Conservation (phyloP, 2,797 vertebrate species). For the Tragopan temminckii region DNA sequence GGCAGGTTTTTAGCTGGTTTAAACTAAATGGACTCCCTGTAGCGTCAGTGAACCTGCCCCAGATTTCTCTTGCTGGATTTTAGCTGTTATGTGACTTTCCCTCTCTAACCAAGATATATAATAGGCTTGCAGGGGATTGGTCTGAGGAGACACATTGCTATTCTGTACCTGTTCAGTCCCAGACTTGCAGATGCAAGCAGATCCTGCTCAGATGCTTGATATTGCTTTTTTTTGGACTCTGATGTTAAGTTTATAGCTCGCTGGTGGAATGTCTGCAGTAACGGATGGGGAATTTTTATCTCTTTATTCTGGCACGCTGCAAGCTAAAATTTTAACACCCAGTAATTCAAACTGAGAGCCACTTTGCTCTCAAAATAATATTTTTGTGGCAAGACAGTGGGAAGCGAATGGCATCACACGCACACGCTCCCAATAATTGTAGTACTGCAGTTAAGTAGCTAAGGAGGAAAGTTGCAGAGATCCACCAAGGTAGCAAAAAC, state of each 20-base stretch:
- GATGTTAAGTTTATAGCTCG: background rate
- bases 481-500: background rate
- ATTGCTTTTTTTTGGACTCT: background rate
- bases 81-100: background rate
- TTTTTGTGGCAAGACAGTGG: background rate
- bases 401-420: background rate
- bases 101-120: background rate
- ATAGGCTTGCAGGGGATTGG: background rate
- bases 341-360: background rate
- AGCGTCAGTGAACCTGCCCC: background rate
- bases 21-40: background rate
- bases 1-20: constrained; percentile 1
- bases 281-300: background rate
- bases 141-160: background rate
- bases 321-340: background rate
- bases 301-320: background rate
- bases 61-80: constrained; percentile 3
- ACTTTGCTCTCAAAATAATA: background rate
- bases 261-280: background rate
- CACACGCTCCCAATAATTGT: background rate
- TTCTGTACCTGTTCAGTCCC: background rate
- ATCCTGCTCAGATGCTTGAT: background rate
- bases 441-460: background rate
- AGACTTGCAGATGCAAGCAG: background rate
- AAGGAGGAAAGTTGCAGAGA: background rate